Conservation (phyloP, 2,888 invertebrate species). For the Parasteatoda lunata region DNA sequence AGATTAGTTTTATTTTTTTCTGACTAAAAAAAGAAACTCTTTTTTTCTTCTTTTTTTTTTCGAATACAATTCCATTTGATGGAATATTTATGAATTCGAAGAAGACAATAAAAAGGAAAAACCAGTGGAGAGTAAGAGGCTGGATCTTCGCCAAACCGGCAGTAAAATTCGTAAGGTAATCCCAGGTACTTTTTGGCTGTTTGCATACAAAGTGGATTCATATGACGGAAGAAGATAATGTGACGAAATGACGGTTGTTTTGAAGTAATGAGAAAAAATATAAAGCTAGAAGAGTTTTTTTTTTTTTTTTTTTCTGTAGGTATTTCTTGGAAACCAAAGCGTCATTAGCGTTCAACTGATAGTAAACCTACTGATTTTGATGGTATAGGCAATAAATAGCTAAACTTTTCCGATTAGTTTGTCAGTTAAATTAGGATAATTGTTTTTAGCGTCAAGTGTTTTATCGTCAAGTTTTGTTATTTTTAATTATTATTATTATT, state of each 20-base stretch:
- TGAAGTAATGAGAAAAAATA: too few relatives aligned
- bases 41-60: too few relatives aligned
- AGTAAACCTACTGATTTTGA: too few relatives aligned
- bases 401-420: too few relatives aligned
- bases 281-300: not conserved
- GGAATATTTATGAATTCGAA: not conserved
- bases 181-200: conserved; percentile 1
- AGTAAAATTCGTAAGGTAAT: conserved; percentile 1
- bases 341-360: too few relatives aligned
- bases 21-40: not conserved
- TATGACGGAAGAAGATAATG: conserved; percentile 6
- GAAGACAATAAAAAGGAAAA: not conserved
- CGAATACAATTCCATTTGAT: not conserved
- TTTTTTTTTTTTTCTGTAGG: not conserved
- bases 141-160: not conserved
- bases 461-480: too few relatives aligned
- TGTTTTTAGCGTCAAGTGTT: too few relatives aligned
- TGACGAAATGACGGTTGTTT: not conserved
- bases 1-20: not conserved
- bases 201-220: conserved; percentile 32
- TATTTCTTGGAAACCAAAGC: not conserved
- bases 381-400: too few relatives aligned
- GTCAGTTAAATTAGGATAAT: too few relatives aligned
- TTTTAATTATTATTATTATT: too few relatives aligned
- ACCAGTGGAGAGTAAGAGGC: not conserved